Evolutionary conservation across 2,888 invertebrate genomes (phyloP).

Genomic region (Coenonympha arcania): DNA sequence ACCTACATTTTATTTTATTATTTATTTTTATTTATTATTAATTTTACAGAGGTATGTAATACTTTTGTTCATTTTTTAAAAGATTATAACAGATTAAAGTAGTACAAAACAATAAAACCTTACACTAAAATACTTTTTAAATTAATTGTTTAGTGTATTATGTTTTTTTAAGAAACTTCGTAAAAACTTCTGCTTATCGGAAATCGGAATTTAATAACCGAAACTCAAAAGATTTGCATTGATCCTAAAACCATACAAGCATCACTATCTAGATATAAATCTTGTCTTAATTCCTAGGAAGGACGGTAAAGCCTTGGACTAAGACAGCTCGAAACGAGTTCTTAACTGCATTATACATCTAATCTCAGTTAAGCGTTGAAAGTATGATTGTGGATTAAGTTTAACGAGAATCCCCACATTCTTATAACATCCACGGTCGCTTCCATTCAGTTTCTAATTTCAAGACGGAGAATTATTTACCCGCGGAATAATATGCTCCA

Average conservation of each 20-base stretch:
- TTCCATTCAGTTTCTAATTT: constrained; percentile 55
- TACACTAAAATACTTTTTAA: not conserved
- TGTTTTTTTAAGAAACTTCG: not conserved
- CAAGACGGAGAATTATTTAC: constrained; percentile 45
- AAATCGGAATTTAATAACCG: too few species aligned
- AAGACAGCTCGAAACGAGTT: constrained; percentile 10
- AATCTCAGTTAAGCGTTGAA: constrained; percentile 49
- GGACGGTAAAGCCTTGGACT: constrained; percentile 6
- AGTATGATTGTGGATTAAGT: constrained; percentile 51
- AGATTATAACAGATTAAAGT: not conserved
- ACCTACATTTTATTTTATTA: too few species aligned
- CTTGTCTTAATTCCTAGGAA: constrained; percentile 19
- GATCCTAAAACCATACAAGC: constrained; percentile 12
- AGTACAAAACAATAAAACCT: not conserved
- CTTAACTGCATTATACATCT: constrained; percentile 35
- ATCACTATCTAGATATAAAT: constrained; percentile 12
- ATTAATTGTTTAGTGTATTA: not conserved
- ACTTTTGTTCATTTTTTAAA: not conserved
- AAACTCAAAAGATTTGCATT: constrained; percentile 12
- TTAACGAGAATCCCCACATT: constrained; percentile 47
- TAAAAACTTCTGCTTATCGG: constrained; percentile 5
- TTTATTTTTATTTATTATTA: too few species aligned
- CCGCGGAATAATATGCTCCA: constrained; percentile 38
- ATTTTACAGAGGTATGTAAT: too few species aligned
- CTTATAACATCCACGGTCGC: constrained; percentile 39